Percentiles rank a stretch among this genome's conserved stretches.
Conservation (phyloP, 92 coral and sea anemone species). For the Siderastrea radians region DNA sequence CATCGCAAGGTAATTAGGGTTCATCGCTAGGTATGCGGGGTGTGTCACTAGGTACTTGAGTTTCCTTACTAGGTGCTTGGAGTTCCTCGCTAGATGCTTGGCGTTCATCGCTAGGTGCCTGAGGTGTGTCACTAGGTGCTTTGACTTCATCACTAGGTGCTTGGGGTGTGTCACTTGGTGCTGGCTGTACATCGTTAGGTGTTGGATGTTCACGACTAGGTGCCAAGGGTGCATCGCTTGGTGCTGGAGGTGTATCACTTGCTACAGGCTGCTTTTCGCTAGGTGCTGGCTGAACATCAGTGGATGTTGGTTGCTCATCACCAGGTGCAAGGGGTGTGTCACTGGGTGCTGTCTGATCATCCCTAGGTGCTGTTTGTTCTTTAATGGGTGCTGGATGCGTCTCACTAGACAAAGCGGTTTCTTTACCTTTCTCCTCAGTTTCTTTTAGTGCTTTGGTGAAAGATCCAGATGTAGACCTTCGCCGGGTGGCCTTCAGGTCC, state of each 20-base stretch:
- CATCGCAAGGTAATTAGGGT: neutral
- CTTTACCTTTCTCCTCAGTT: conserved; percentile 17
- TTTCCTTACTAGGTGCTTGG: neutral
- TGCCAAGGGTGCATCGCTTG: neutral
- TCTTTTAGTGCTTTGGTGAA: conserved; percentile 15
- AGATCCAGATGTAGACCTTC: conserved; percentile 67
- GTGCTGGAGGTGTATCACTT: neutral
- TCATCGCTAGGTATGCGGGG: neutral
- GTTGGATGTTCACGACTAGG: neutral
- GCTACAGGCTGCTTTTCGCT: neutral
- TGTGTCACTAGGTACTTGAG: conserved; percentile 1
- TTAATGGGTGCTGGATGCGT: neutral
- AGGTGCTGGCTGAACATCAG: neutral
- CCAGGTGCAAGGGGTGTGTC: neutral
- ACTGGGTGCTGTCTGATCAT: neutral
- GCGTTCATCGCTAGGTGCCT: neutral
- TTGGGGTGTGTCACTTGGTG: neutral
- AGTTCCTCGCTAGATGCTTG: neutral
- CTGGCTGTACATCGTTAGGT: neutral
- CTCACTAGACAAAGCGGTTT: neutral
- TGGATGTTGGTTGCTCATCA: neutral
- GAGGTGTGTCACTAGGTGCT: neutral
- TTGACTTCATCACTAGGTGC: neutral
- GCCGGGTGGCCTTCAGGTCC: conserved; percentile 9
- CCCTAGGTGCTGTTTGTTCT: neutral